phyloP scores from a whole-genome alignment of 2,888 invertebrate genomes.

The Clitarchus hookeri region DNA sequence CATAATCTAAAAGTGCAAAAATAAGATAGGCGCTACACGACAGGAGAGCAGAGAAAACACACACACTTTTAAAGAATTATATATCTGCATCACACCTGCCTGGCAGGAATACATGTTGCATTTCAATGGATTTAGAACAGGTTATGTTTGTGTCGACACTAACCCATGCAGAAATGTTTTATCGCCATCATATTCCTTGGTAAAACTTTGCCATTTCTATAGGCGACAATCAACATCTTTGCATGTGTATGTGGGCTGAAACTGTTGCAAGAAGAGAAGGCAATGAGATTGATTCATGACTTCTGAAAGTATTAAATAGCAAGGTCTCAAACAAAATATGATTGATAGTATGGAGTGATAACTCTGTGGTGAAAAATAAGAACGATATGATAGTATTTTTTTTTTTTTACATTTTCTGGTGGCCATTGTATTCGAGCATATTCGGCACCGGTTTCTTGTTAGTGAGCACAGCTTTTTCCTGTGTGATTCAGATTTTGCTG shows the following conservation, averaged over 20 bases:
- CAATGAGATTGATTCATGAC: constrained; percentile 40
- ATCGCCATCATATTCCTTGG: constrained; percentile 46
- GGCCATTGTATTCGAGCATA: neutral
- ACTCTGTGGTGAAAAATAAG: neutral
- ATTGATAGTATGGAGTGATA: constrained; percentile 18
- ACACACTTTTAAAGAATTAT: constrained; percentile 34
- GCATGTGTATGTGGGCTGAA: constrained; percentile 46
- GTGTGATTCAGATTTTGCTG: constrained; percentile 16
- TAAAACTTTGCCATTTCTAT: constrained; percentile 47
- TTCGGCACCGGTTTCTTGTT: neutral
- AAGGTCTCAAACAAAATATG: neutral
- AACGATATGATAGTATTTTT: constrained; percentile 17
- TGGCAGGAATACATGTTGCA: constrained; percentile 43
- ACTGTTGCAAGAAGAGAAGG: constrained; percentile 44
- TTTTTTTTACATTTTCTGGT: neutral
- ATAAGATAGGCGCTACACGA: constrained; percentile 34
- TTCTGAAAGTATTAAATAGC: neutral
- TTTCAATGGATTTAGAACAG: constrained; percentile 48
- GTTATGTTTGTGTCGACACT: constrained; percentile 48
- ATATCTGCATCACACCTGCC: constrained; percentile 37
- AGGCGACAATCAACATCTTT: constrained; percentile 41
- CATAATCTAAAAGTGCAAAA: neutral
- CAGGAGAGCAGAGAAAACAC: constrained; percentile 39
- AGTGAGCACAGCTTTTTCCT: neutral
- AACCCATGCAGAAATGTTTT: constrained; percentile 48